phyloP scores from a whole-genome alignment of 2,113 vertebrate species.

The Zingel zingel region DNA sequence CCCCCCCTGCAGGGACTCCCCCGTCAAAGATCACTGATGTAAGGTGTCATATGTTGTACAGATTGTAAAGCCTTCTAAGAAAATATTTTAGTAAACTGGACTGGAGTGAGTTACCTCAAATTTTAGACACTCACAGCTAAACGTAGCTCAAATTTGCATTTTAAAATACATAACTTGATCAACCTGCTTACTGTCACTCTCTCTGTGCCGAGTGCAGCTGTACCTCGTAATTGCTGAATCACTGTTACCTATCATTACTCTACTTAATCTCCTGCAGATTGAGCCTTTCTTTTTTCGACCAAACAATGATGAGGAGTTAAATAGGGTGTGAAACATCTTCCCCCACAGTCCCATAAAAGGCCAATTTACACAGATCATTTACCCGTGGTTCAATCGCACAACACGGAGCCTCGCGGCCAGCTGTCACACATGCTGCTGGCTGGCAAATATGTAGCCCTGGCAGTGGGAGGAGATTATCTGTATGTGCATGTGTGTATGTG shows the following conservation, averaged over 20 bases:
- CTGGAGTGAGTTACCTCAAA: neutral
- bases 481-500: neutral
- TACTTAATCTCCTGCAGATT: slow-evolving; percentile 60
- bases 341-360: slow-evolving; percentile 73
- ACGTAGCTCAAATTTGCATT: neutral
- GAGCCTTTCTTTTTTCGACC: slow-evolving; percentile 43
- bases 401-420: slow-evolving; percentile 49
- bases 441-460: slow-evolving; percentile 54
- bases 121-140: neutral
- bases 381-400: slow-evolving; percentile 51
- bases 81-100: too few species aligned
- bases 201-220: neutral
- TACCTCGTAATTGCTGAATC: slow-evolving; percentile 25
- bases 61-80: neutral
- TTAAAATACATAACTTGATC: neutral
- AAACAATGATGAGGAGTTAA: slow-evolving; percentile 72
- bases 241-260: slow-evolving; percentile 40
- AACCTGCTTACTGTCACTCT: slow-evolving; percentile 4
- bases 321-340: slow-evolving; percentile 77
- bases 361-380: slow-evolving; percentile 80
- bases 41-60: neutral
- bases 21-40: too few species aligned
- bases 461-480: neutral
- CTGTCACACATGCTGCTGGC: slow-evolving; percentile 64
- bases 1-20: too few species aligned